A percentile compares a stretch with the other conserved stretches of the same genome.
These are phyloP conservation scores for Adelphocoris suturalis DNA, from an alignment of 2,888 invertebrate species.

Conservation along the genomic window DNA sequence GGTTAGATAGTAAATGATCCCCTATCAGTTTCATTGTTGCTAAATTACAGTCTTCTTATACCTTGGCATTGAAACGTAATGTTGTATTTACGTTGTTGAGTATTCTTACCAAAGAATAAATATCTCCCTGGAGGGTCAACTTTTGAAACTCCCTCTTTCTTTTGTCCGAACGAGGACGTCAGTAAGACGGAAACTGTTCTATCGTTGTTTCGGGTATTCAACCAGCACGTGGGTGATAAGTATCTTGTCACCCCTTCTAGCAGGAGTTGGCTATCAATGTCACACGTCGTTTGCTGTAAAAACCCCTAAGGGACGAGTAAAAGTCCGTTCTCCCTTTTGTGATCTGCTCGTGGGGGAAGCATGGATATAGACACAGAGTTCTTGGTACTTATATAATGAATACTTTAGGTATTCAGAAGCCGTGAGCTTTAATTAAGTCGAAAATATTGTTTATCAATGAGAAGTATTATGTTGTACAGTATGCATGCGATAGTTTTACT, in stretches of 20 bases:
- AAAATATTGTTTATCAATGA: too few species aligned
- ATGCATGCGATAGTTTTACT: too few species aligned
- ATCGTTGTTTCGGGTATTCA: not conserved
- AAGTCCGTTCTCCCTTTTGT: too few species aligned
- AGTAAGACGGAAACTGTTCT: not conserved
- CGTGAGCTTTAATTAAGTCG: too few species aligned
- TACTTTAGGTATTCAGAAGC: too few species aligned
- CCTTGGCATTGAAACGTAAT: not conserved
- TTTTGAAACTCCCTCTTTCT: not conserved
- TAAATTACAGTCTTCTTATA: not conserved
- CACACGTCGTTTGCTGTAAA: not conserved
- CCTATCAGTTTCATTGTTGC: too few species aligned
- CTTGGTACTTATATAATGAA: too few species aligned
- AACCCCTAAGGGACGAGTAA: not conserved
- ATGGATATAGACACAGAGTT: too few species aligned
- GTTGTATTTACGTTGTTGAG: too few species aligned
- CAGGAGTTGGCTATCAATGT: not conserved
- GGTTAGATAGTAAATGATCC: too few species aligned
- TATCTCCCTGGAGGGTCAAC: not conserved
- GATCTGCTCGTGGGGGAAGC: too few species aligned
- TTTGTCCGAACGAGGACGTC: not conserved
- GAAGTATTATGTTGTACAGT: too few species aligned
- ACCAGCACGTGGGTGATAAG: not conserved
- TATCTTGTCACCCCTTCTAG: constrained; percentile 5
- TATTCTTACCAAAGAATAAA: not conserved